phyloP scores from a whole-genome alignment of 2,888 invertebrate genomes.

The Cremastobaeus sp. region DNA sequence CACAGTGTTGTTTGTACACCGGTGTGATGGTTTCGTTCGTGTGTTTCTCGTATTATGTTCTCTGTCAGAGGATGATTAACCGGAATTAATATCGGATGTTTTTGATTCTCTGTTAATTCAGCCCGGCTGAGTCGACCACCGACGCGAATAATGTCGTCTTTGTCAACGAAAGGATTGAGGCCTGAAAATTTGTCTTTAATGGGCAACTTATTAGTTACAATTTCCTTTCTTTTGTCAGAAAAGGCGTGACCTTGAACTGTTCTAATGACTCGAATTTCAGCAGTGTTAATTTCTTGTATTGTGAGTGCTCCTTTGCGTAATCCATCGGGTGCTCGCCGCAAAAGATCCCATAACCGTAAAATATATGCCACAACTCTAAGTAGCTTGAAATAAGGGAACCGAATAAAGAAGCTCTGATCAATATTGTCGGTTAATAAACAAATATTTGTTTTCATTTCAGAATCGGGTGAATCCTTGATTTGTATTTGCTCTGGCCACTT shows the following conservation, averaged over 20 bases:
- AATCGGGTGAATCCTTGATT: no score
- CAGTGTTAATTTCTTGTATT: background rate
- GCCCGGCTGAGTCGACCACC: conserved; percentile 59
- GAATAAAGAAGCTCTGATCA: no score
- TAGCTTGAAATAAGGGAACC: no score
- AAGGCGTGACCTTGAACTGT: background rate
- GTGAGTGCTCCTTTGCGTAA: background rate
- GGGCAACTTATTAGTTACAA: background rate
- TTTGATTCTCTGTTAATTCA: background rate
- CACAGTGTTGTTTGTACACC: background rate
- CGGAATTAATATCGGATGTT: conserved; percentile 64
- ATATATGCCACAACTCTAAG: no score
- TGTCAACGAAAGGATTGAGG: conserved; percentile 60
- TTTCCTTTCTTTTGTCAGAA: background rate
- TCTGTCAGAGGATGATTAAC: background rate
- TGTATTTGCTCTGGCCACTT: no score
- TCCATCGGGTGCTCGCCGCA: no score
- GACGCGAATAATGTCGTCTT: conserved; percentile 35
- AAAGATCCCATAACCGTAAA: no score
- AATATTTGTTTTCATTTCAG: no score
- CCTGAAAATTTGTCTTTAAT: conserved; percentile 33
- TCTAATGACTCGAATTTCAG: conserved; percentile 7
- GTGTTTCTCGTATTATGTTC: background rate
- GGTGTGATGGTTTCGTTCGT: no score
- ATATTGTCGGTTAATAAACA: no score